phyloP scores from a whole-genome alignment of 2,888 invertebrate genomes.

The Neoascia interrupta region DNA sequence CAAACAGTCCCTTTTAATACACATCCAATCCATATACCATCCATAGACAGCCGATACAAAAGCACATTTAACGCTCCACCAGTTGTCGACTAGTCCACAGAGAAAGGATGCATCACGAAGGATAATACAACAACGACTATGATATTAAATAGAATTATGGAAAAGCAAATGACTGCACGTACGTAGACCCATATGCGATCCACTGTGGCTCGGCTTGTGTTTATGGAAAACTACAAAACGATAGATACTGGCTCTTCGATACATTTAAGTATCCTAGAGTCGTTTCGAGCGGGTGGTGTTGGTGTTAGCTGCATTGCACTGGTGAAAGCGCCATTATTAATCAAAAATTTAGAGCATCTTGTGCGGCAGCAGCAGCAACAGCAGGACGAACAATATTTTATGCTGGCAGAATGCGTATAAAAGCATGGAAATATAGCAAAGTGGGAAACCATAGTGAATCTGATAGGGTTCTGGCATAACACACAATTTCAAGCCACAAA shows the following conservation, averaged over 20 bases:
- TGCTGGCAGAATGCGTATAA: too few species aligned
- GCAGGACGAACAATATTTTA: constrained; percentile 51
- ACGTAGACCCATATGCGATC: background rate
- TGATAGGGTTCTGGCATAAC: too few species aligned
- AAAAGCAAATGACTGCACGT: constrained; percentile 28
- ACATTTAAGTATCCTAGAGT: background rate
- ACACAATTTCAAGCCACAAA: too few species aligned
- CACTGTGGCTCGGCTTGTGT: background rate
- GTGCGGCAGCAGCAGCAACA: constrained; percentile 28
- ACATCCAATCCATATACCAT: background rate
- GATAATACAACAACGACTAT: constrained; percentile 19
- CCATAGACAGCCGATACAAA: background rate
- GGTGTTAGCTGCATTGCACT: too few species aligned
- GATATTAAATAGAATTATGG: constrained; percentile 40
- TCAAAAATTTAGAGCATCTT: constrained; percentile 52
- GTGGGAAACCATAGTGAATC: too few species aligned
- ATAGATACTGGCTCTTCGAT: constrained; percentile 11
- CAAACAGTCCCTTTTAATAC: constrained; percentile 7
- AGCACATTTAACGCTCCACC: too few species aligned
- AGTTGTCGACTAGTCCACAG: constrained; percentile 6
- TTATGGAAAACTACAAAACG: constrained; percentile 1
- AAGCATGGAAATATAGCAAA: too few species aligned
- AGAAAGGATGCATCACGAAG: constrained; percentile 19
- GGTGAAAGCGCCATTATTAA: constrained; percentile 37
- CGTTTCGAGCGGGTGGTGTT: background rate